Base-by-base conservation (phyloP, 2,888 invertebrate species). In the Ormyrus nitidulus region DNA sequence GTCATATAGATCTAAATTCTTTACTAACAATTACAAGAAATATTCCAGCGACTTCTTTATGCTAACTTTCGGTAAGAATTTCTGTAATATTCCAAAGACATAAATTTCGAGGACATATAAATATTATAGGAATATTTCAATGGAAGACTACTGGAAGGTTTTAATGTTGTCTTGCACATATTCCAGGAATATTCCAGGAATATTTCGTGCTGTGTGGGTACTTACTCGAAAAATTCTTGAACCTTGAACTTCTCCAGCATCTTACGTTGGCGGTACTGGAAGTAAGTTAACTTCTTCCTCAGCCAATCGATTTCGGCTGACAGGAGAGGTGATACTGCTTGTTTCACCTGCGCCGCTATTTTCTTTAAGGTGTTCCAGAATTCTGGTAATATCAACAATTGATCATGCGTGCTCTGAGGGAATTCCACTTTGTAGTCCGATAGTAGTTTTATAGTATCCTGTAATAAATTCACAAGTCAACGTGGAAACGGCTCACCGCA, bases 261-360 rank as follows among this genome's bases (percentile, higher is more conserved):
- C 88, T 95, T 94, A 53, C 92, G 92, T 86, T 97, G 95, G 65
- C 95, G 93, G 70, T 95, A 93, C 85, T 96, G 96, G 89, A 97
- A 96, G 65, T 96, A 93, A 7, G 94, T 93, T 73, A 97, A 94
- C 74, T 96, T 94, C 88, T 96, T 95, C 79, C 96, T 94, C 84
- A 98, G 95, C 70, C 96, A 94, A 77, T 96, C 95, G 0, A 97
- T 96, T 91, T 99, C 98, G 80, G 94, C 95, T 5, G 96, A 95
- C 90, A 98, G 96, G 81, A 98, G 92, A 19, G 98, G 98, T 0
- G 95, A 95, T 58, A 98, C 96, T 66, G 94, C 93, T 89, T 97
- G 97, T 90, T 97, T 97, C 69, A 96, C 94, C 72, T 95, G 93
- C 2, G 96, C 94, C 0, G 96, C 95, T 79, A 95, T 92, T 91